These are phyloP conservation scores for Tenthredo amoena DNA, from an alignment of 2,888 invertebrate genomes.

Conservation along the genomic window DNA sequence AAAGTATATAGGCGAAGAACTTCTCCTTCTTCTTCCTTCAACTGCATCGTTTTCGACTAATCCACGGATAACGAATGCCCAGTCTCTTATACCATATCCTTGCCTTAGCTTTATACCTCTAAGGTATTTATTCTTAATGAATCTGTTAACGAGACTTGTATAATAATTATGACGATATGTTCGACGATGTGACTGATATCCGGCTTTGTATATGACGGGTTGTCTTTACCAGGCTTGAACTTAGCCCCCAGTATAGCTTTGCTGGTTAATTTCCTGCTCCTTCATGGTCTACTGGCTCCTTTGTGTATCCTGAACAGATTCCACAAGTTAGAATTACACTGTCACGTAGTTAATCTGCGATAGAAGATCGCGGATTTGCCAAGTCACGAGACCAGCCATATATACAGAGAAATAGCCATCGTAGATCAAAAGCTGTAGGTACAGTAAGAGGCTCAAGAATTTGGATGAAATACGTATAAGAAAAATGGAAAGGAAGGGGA, in stretches of 20 bases:
- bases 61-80: background rate
- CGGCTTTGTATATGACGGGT: background rate
- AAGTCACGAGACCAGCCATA: background rate
- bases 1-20: background rate
- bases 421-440: background rate
- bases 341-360: background rate
- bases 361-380: background rate
- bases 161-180: background rate
- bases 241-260: background rate
- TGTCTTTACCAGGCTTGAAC: background rate
- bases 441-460: background rate
- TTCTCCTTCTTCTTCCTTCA: background rate
- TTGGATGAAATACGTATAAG: background rate
- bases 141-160: background rate
- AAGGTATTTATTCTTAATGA: background rate
- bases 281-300: conserved; percentile 61
- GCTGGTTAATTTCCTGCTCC: conserved; percentile 67
- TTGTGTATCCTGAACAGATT: conserved; percentile 21
- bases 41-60: background rate
- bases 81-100: too few relatives aligned
- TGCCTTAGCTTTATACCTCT: too few relatives aligned
- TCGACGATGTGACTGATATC: background rate
- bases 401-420: background rate
- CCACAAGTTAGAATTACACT: background rate
- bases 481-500: background rate